These are phyloP conservation scores for Xestia rhomboidea DNA, from an alignment of 2,888 invertebrate species.

Conservation along the genomic window DNA sequence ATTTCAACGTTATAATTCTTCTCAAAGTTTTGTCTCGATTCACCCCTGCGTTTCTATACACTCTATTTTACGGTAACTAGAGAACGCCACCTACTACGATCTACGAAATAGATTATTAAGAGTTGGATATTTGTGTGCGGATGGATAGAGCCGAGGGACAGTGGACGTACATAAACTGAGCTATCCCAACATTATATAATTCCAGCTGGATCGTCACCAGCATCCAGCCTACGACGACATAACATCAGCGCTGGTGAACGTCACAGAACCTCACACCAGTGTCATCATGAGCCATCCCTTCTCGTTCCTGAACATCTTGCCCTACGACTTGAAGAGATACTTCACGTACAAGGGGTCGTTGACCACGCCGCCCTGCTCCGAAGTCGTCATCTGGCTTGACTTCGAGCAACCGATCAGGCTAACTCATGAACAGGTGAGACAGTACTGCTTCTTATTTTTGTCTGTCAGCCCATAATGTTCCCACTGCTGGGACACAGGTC, in stretches of 20 bases:
- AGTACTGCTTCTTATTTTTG: slow-evolving; percentile 69
- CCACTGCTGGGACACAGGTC: no score
- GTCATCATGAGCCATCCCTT: slow-evolving; percentile 87
- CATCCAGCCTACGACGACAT: slow-evolving; percentile 91
- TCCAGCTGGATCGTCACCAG: slow-evolving; percentile 87
- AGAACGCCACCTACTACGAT: neutral
- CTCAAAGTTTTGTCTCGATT: no score
- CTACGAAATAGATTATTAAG: neutral
- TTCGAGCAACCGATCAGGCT: slow-evolving; percentile 93
- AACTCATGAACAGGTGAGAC: slow-evolving; percentile 91
- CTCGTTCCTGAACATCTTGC: slow-evolving; percentile 90
- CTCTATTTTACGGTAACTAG: no score
- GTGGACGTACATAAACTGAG: neutral
- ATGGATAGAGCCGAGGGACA: neutral
- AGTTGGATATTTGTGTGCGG: neutral
- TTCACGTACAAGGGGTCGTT: slow-evolving; percentile 96
- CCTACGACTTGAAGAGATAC: slow-evolving; percentile 91
- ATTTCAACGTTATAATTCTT: no score
- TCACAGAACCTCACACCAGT: slow-evolving; percentile 89
- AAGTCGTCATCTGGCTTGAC: slow-evolving; percentile 96
- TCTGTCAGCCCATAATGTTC: no score
- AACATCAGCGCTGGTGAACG: slow-evolving; percentile 89
- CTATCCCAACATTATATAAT: slow-evolving; percentile 36
- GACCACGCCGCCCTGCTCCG: slow-evolving; percentile 96
- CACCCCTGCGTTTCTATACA: no score